Evolutionary conservation across 2,797 vertebrate genomes (phyloP).

Genomic region (Glyptemys insculpta): DNA sequence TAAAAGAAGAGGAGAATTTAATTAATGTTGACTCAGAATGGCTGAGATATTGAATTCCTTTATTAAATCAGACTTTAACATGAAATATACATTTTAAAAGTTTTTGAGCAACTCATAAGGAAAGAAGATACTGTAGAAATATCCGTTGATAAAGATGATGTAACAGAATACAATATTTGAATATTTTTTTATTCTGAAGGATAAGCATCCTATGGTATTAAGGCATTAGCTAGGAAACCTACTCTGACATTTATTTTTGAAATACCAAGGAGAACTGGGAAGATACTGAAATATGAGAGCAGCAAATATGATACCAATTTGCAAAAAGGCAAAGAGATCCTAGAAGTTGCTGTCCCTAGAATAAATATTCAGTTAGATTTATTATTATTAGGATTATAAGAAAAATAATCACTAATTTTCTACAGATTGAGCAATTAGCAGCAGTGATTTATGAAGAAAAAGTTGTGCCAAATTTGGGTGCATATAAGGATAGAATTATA

Average conservation of each 20-base stretch:
- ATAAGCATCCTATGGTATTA: not conserved
- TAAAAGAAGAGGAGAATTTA: not conserved
- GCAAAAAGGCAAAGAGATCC: not conserved
- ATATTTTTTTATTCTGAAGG: not conserved
- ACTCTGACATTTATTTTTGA: not conserved
- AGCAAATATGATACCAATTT: not conserved
- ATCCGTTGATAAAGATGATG: not conserved
- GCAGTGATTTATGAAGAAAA: not conserved
- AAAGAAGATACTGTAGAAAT: not conserved
- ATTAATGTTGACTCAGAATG: not conserved
- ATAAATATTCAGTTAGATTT: not conserved
- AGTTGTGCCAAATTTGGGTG: not conserved
- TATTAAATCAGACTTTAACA: not conserved
- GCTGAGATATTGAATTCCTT: not conserved
- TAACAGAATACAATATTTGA: not conserved
- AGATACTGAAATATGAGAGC: not conserved
- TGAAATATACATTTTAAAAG: not conserved
- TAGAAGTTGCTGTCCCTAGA: not conserved
- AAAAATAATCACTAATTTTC: not conserved
- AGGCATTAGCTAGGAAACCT: not conserved
- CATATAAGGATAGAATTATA: not conserved
- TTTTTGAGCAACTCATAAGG: not conserved
- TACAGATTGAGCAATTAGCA: not conserved
- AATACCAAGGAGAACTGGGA: not conserved
- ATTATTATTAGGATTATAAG: not conserved